These are phyloP conservation scores for Chouioia cunea DNA, from an alignment of 2,888 invertebrate genomes.

Conservation along the genomic window DNA sequence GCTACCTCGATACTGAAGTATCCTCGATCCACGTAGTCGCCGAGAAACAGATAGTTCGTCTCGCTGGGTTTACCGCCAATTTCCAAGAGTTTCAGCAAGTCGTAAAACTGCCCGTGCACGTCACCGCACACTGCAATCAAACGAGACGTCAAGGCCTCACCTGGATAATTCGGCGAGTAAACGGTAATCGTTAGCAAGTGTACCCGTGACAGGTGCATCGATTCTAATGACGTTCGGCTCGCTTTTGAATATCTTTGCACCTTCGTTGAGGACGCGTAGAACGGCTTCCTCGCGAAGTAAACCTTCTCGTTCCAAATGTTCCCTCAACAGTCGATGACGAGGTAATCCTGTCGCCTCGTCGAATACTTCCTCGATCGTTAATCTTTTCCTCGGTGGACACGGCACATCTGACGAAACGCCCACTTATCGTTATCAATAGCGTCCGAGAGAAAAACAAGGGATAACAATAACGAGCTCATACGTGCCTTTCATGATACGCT, in stretches of 20 bases:
- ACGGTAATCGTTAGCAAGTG: neutral
- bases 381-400: constrained; percentile 6
- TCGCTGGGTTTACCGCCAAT: neutral
- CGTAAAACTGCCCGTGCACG: constrained; percentile 14
- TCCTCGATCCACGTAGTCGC: constrained; percentile 16
- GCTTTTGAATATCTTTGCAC: constrained; percentile 16
- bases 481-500: neutral
- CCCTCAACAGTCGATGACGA: constrained; percentile 15
- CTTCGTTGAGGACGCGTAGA: constrained; percentile 18
- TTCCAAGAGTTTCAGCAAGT: constrained; percentile 7
- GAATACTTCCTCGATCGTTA: constrained; percentile 25
- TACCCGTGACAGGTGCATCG: constrained; percentile 27
- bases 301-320: constrained; percentile 31
- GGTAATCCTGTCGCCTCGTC: constrained; percentile 13
- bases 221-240: constrained; percentile 30
- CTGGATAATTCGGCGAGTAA: neutral
- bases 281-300: constrained; percentile 26
- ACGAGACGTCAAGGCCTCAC: neutral
- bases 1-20: constrained; percentile 3
- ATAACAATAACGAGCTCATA: too few relatives aligned
- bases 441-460: too few relatives aligned
- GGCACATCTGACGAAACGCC: constrained; percentile 29
- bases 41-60: constrained; percentile 4
- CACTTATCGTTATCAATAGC: neutral
- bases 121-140: neutral